Percentiles rank a stretch among this genome's conserved stretches.
Conservation (phyloP, 2,888 invertebrate species). For the Pyrocoelia pectoralis region DNA sequence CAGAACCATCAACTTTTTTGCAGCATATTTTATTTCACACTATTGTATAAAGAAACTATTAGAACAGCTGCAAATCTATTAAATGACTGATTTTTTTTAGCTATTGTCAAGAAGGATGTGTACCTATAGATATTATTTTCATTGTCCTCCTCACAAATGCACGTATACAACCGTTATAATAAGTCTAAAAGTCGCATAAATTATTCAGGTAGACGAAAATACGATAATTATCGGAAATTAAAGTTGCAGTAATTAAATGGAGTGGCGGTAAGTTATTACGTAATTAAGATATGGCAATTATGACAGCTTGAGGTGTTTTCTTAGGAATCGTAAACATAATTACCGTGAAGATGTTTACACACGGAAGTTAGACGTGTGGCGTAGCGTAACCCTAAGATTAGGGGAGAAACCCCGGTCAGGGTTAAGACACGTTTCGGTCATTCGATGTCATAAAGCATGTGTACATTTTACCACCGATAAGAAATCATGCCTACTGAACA, state of each 20-base stretch:
- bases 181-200: no score
- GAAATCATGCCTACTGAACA: conserved; percentile 44
- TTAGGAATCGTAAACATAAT: conserved; percentile 39
- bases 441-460: conserved; percentile 44
- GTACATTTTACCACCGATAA: conserved; percentile 43
- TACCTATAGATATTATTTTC: no score
- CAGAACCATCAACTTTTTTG: no score
- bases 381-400: conserved; percentile 29
- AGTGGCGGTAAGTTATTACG: conserved; percentile 27
- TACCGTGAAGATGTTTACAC: conserved; percentile 36
- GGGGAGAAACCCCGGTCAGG: conserved; percentile 29
- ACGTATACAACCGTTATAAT: no score
- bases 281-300: conserved; percentile 33
- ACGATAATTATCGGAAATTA: background rate
- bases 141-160: no score
- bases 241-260: conserved; percentile 22
- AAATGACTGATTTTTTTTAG: no score
- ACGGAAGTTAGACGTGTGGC: conserved; percentile 33
- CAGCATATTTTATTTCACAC: no score
- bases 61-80: no score
- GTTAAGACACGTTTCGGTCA: conserved; percentile 48
- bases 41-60: no score
- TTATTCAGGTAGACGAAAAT: no score
- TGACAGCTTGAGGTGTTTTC: conserved; percentile 34
- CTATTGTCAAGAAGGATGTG: no score